Base-by-base conservation (phyloP, 2,797 vertebrate species). In the Alosa sapidissima region DNA sequence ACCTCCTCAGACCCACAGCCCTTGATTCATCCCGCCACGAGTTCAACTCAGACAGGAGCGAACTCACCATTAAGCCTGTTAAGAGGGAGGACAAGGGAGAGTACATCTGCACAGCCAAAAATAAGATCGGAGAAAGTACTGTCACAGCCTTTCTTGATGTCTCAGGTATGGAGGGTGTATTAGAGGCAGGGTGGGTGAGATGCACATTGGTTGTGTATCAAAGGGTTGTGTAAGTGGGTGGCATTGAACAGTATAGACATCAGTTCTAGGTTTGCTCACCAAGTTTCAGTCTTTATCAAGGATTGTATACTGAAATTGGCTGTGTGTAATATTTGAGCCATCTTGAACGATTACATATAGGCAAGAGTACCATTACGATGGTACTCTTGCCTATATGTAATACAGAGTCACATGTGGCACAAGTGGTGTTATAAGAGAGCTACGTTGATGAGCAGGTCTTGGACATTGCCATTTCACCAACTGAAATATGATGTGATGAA, bases 11-110 rank as follows among this genome's bases (percentile, higher is more conserved):
- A 83, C 95, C 95, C 0, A 1, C 68, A 0, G 0, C 7, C 0
- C 89, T 85, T 58, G 92, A 95, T 83, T 81, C 88, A 0, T 89
- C 89, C 36, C 94, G n/a, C 45, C 93, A 95, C 87, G 84, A 85
- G 6, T 95, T 92, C 88, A 96, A 96, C 92, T 95, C 95, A 0
- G 95, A 96, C 90, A 88, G 84, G 82, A 96, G 95, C 65, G 84
- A 93, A 85, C 82, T 96, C 88, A 93, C 58, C 6, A 93, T 96
- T 62, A 88, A 10, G 5, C 91, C 91, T 21, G 94, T 96, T 7
- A 78, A 75, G 49, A 91, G 90, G 87, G 83, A 51, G 0, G 93
- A 96, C 90, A 89, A 86, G 0, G 95, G 94, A 54, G 91, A 93
- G 60, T 96, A 96, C 54, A 0, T 90, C 87, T 96, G 95, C 89